These are phyloP conservation scores for Albula glossodonta DNA, from an alignment of 2,113 vertebrate species.

Conservation along the genomic window DNA sequence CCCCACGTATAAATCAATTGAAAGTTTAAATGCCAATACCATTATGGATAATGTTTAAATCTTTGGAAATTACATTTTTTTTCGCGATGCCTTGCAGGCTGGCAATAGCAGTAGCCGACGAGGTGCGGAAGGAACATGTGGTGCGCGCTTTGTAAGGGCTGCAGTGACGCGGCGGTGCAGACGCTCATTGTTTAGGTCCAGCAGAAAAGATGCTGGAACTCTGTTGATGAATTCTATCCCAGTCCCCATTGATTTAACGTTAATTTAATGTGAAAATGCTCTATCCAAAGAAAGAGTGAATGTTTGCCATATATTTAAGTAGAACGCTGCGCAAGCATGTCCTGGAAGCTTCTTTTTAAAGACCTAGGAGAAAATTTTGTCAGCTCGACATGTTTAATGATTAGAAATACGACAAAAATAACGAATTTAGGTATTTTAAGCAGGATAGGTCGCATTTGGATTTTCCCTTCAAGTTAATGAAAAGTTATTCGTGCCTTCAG, in stretches of 20 bases:
- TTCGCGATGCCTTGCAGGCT: not conserved
- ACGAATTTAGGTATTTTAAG: too few species aligned
- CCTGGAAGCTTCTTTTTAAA: not conserved
- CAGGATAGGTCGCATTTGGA: too few species aligned
- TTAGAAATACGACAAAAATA: too few species aligned
- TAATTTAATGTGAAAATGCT: not conserved
- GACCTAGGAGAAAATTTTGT: not conserved
- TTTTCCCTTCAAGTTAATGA: not conserved
- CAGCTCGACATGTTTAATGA: too few species aligned
- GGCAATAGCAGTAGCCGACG: not conserved
- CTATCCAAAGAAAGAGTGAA: not conserved
- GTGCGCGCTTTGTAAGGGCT: not conserved
- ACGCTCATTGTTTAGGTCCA: conserved; percentile 36
- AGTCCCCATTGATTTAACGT: not conserved
- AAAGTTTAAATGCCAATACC: not conserved
- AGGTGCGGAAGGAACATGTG: not conserved
- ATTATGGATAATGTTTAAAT: not conserved
- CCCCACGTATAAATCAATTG: not conserved
- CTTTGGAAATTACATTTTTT: not conserved
- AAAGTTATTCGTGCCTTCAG: not conserved
- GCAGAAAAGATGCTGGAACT: conserved; percentile 48
- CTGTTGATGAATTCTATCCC: not conserved
- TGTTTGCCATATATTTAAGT: not conserved
- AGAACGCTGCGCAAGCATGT: not conserved
- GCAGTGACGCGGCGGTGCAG: not conserved